A percentile compares a stretch with the other conserved stretches of the same genome.
Evolutionary conservation across 2,797 vertebrate genomes (phyloP).

Genomic region (Coendou prehensilis): DNA sequence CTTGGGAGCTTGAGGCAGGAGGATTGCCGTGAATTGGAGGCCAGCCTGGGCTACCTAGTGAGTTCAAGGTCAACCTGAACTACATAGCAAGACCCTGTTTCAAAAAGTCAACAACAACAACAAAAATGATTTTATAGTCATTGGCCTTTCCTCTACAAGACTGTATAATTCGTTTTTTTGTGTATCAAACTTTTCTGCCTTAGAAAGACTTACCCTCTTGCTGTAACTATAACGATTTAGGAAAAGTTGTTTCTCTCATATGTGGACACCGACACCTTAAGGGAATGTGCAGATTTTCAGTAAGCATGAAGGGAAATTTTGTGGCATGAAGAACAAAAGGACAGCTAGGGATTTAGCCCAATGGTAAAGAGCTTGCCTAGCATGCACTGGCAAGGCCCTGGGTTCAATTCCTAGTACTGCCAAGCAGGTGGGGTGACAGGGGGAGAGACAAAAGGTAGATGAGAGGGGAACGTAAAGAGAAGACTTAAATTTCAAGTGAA

Average conservation of each 20-base stretch:
- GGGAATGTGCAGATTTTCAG: background rate
- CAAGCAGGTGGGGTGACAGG: background rate
- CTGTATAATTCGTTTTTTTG: background rate
- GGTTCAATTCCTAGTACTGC: background rate
- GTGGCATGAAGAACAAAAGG: background rate
- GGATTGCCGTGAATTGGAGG: background rate
- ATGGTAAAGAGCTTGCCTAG: background rate
- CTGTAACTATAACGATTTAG: background rate
- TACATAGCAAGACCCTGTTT: background rate
- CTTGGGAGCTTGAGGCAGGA: background rate
- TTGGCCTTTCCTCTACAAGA: background rate
- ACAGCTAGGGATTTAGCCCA: background rate
- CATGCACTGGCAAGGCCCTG: background rate
- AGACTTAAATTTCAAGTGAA: conserved; percentile 32
- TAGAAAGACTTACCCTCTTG: background rate
- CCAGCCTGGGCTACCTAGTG: background rate
- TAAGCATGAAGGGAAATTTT: conserved; percentile 23
- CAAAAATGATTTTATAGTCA: background rate
- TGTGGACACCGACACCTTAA: background rate
- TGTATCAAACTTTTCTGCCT: conserved; percentile 8
- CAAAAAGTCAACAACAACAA: background rate
- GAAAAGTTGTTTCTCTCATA: conserved; percentile 7
- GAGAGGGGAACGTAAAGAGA: background rate
- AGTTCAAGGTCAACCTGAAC: background rate
- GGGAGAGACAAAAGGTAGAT: background rate